Conservation (phyloP, 30 jellyfish, hydroid and myxozoan genomes). For the Hydractinia echinata region DNA sequence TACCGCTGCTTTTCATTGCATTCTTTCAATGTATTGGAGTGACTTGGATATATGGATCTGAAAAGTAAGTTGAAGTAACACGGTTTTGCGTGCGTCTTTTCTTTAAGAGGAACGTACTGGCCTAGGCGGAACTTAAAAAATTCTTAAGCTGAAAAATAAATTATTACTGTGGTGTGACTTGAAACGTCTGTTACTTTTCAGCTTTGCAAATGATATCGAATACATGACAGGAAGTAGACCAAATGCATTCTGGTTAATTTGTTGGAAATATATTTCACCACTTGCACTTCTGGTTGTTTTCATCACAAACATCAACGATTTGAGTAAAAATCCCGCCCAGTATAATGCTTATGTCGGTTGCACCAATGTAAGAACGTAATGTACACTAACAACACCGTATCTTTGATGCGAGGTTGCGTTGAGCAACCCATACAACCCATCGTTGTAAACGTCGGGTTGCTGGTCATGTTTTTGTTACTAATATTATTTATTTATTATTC, state of each 20-base stretch:
- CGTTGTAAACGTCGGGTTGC: too few species aligned
- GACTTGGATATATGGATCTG: slow-evolving; percentile 95
- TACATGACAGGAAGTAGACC: slow-evolving; percentile 94
- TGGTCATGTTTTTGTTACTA: too few species aligned
- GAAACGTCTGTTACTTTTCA: slow-evolving; percentile 1
- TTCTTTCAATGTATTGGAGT: slow-evolving; percentile 86
- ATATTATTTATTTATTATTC: too few species aligned
- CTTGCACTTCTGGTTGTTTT: slow-evolving; percentile 64
- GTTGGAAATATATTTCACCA: slow-evolving; percentile 89
- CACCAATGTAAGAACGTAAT: slow-evolving; percentile 30
- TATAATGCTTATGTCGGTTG: slow-evolving; percentile 80
- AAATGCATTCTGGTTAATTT: slow-evolving; percentile 57
- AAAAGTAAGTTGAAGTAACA: slow-evolving; percentile 47
- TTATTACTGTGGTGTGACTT: too few species aligned
- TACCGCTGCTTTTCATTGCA: slow-evolving; percentile 86
- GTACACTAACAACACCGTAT: too few species aligned
- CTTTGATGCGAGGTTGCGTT: too few species aligned
- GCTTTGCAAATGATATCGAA: slow-evolving; percentile 89
- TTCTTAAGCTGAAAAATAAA: too few species aligned
- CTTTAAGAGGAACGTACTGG: too few species aligned
- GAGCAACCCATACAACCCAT: too few species aligned
- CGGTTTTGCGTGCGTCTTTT: too few species aligned
- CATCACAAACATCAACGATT: slow-evolving; percentile 56
- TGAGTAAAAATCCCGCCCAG: slow-evolving; percentile 46
- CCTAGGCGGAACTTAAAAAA: too few species aligned